Base-by-base conservation (phyloP, 1,140 invertebrate genomes). In the Drosophila azteca region DNA sequence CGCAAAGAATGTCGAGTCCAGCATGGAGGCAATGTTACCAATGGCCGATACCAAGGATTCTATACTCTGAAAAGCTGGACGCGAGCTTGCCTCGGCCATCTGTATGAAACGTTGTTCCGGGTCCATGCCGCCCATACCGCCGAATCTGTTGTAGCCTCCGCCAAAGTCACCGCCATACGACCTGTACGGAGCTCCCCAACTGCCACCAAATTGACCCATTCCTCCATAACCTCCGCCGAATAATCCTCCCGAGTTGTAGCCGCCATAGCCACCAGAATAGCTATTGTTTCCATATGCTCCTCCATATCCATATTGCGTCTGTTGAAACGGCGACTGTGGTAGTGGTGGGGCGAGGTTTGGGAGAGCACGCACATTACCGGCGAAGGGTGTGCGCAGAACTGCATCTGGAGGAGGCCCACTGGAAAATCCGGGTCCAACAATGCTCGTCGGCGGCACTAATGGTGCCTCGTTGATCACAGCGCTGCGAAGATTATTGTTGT, bases 1-100 rank as follows among this genome's bases (percentile, higher is more conserved):
- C 17, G 98, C 98, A 92, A 97, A 96, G 91, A 98, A 98, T 65
- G 98, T 99, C 13, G 97, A 99, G 87, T 99, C 98, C 31, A 99
- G 92, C 96, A 99, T 98, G 94, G 98, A 97, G 22, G 97, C 97
- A 8, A 99, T 94, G 50, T 98, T 98, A 24, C 95, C 95, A 89
- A 99, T 97, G 17, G 98, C 97, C 65, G 95, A 94, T 0, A 99
- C 96, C 63, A 99, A 93, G 63, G 96, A 96, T 93, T 99, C 97
- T 77, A 99, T 97, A 13, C 97, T 98, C 82, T 98, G 95, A 92
- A 99, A 99, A 15, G 98, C 96, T 57, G 96, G 95, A 55, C 97
- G 93, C 0, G 97, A 97, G 81, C 95, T 97, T 81, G 98, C 97
- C 93, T 98, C 97, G 7, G 97, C 97, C 78, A 97, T 94, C 88